A percentile compares a stretch with the other conserved stretches of the same genome.
phyloP scores from a whole-genome alignment of 2,113 vertebrate genomes.

The Neolamprologus devosi region DNA sequence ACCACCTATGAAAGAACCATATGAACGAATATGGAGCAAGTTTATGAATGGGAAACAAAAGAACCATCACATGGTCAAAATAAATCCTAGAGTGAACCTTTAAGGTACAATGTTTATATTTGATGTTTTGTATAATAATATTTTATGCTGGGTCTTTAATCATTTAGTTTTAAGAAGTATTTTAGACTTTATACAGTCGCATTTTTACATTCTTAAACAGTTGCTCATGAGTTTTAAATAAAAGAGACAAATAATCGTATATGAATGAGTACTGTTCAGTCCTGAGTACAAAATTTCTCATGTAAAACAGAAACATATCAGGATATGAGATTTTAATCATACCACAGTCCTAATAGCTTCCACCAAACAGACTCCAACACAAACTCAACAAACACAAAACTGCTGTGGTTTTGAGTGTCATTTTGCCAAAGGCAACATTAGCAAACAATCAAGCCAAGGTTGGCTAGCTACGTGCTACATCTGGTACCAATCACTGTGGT shows the following conservation, averaged over 20 bases:
- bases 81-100: neutral
- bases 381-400: neutral
- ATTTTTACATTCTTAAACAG: neutral
- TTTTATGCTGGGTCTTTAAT: neutral
- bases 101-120: neutral
- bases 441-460: neutral
- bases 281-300: neutral
- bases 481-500: neutral
- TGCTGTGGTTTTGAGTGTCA: neutral
- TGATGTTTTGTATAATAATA: neutral
- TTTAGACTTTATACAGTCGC: neutral
- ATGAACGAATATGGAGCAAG: neutral
- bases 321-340: neutral
- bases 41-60: neutral
- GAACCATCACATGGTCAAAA: neutral
- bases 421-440: neutral
- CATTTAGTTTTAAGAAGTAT: neutral
- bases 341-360: neutral
- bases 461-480: neutral
- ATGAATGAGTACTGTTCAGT: neutral
- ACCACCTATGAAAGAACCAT: neutral
- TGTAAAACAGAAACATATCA: neutral
- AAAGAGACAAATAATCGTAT: neutral
- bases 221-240: neutral
- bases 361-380: neutral